Evolutionary conservation across 2,113 vertebrate genomes (phyloP), one percentile per base, ranked within the genome.

Genomic region (Ia io): DNA sequence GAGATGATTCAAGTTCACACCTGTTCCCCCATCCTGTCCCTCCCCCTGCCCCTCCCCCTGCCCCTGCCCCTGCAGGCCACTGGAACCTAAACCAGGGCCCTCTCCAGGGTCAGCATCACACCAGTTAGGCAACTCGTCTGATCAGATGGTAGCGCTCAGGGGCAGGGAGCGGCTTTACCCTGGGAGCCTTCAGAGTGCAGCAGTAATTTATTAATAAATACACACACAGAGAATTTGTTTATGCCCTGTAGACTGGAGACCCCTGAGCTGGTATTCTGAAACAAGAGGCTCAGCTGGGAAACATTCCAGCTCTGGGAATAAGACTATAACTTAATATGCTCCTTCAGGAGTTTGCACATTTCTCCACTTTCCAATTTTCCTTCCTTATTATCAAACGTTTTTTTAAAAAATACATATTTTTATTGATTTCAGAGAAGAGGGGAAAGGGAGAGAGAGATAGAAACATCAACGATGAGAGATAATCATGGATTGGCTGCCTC

Each of bases 291-390:
- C 28, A 42, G 42, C 49, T 35, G 42, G 6, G 49, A 10, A 12
- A 35, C 16, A 23, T 5, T 9, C 80, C 73, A 32, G 0, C 44
- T 53, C 35, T 23, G 78, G 73, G 9, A 44, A 37, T 3, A 3
- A 63, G 35, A 12, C n/a, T 8, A 6, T 9, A n/a, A 22, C 83
- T 59, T 8, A 51, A 18, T 2, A 3, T 3, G 20, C 0, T 32
- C 11, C 42, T 42, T n/a, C 1, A 0, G 7, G 40, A 10, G 13
- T 47, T 7, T n/a, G 22, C 20, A 0, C 35, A 0, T 6, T 40
- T 88, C 73, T 93, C 73, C 59, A 49, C 5, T 30, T 56, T 42
- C 83, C 47, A 14, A 37, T 42, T 65, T 47, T 20, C 7, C 90
- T 9, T 8, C 44, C 44, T 78, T 65, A 90, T 42, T 28, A n/a